phyloP scores from a whole-genome alignment of 2,797 vertebrate species.

The Typhlichthys eigenmanni region DNA sequence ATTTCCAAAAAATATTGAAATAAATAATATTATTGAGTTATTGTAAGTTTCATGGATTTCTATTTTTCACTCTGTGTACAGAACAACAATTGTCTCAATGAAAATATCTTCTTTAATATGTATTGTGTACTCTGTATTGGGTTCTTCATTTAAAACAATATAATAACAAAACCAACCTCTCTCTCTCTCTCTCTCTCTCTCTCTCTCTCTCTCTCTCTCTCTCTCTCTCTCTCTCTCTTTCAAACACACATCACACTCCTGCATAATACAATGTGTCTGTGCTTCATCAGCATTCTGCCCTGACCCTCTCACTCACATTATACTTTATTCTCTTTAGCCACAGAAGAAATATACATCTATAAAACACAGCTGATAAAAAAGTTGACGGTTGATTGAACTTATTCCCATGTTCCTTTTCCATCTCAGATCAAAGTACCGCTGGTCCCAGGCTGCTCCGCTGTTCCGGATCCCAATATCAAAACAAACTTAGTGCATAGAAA shows the following conservation, averaged over 20 bases:
- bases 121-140: neutral
- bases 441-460: slow-evolving; percentile 7
- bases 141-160: no score
- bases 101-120: slow-evolving; percentile 13
- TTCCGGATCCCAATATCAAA: slow-evolving; percentile 29
- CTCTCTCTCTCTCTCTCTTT: no score
- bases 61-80: neutral
- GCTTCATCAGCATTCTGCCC: slow-evolving; percentile 12
- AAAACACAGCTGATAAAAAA: slow-evolving; percentile 48
- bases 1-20: slow-evolving; percentile 28
- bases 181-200: no score
- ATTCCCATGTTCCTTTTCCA: slow-evolving; percentile 25
- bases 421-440: slow-evolving; percentile 37
- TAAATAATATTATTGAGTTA: slow-evolving; percentile 1
- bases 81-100: neutral
- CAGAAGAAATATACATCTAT: slow-evolving; percentile 21
- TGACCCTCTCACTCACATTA: slow-evolving; percentile 7
- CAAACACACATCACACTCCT: neutral
- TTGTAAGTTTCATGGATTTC: slow-evolving; percentile 4
- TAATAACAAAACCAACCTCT: no score
- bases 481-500: slow-evolving; percentile 37
- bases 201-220: no score
- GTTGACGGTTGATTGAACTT: slow-evolving; percentile 36
- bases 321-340: slow-evolving; percentile 22
- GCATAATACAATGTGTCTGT: neutral